These are phyloP conservation scores for Cyclargus thomasi DNA, from an alignment of 1,140 invertebrate genomes.

Conservation along the genomic window DNA sequence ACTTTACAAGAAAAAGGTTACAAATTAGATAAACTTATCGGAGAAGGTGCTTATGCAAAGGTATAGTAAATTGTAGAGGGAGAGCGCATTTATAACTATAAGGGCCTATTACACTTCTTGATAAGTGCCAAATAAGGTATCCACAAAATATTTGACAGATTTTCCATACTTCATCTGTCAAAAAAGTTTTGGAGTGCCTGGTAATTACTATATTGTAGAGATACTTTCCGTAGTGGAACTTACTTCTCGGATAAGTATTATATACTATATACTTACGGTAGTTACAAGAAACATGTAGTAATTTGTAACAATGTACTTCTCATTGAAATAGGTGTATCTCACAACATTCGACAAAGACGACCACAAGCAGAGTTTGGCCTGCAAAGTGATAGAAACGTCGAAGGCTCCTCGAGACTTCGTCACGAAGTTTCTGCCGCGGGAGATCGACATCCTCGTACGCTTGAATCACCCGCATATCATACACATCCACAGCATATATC, in stretches of 20 bases:
- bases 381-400: conserved; percentile 84
- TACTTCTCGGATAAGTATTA: too few species aligned
- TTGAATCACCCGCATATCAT: conserved; percentile 84
- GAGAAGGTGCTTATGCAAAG: conserved; percentile 81
- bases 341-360: conserved; percentile 68
- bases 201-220: too few species aligned
- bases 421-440: conserved; percentile 84
- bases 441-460: conserved; percentile 82
- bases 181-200: too few species aligned
- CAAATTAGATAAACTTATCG: conserved; percentile 77
- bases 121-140: too few species aligned
- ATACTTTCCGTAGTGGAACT: too few species aligned
- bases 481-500: conserved; percentile 82
- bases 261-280: too few species aligned
- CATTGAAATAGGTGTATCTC: conserved; percentile 74
- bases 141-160: too few species aligned
- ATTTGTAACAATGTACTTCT: background rate
- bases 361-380: conserved; percentile 72
- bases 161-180: too few species aligned
- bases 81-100: too few species aligned
- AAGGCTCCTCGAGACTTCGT: conserved; percentile 84
- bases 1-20: conserved; percentile 77
- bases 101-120: too few species aligned
- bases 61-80: conserved; percentile 38
- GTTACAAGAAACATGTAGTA: too few species aligned